These are phyloP conservation scores for Archips xylosteana DNA, from an alignment of 2,888 invertebrate genomes.

Conservation along the genomic window DNA sequence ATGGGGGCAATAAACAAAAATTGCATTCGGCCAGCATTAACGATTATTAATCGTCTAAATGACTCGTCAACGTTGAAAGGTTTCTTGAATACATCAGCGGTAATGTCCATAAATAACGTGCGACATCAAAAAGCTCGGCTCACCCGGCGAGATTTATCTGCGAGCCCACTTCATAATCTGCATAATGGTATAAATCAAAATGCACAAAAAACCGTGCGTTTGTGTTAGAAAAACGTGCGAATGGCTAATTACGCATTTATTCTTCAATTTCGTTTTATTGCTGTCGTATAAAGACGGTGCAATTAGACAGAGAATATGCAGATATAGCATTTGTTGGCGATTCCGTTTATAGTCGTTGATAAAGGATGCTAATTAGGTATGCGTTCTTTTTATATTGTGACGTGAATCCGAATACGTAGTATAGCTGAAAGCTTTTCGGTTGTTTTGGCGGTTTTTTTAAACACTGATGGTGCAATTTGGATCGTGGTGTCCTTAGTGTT, in stretches of 20 bases:
- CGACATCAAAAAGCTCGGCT: constrained; percentile 56
- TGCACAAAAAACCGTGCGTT: constrained; percentile 47
- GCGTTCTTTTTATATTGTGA: constrained; percentile 50
- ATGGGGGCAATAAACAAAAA: constrained; percentile 44
- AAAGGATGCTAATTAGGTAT: constrained; percentile 65
- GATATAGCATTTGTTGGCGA: constrained; percentile 52
- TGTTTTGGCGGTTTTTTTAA: constrained; percentile 14
- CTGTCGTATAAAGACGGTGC: constrained; percentile 56
- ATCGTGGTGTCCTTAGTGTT: constrained; percentile 13
- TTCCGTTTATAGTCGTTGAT: constrained; percentile 57
- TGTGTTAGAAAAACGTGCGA: constrained; percentile 52
- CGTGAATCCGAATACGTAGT: constrained; percentile 10
- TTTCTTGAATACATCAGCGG: constrained; percentile 54
- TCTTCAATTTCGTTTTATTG: constrained; percentile 59
- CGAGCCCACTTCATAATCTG: constrained; percentile 57
- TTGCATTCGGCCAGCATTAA: constrained; percentile 57
- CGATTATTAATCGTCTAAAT: constrained; percentile 56
- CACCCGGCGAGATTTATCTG: constrained; percentile 56
- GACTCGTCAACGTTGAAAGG: constrained; percentile 55
- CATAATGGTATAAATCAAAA: constrained; percentile 59
- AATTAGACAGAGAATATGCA: constrained; percentile 69
- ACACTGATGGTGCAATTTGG: constrained; percentile 21
- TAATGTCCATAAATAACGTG: constrained; percentile 59
- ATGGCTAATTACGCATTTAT: constrained; percentile 65
- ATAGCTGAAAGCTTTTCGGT: constrained; percentile 22